A percentile compares a stretch with the other conserved stretches of the same genome.
These are phyloP conservation scores for Cydia pomonella DNA, from an alignment of 1,140 invertebrate genomes.

Conservation along the genomic window DNA sequence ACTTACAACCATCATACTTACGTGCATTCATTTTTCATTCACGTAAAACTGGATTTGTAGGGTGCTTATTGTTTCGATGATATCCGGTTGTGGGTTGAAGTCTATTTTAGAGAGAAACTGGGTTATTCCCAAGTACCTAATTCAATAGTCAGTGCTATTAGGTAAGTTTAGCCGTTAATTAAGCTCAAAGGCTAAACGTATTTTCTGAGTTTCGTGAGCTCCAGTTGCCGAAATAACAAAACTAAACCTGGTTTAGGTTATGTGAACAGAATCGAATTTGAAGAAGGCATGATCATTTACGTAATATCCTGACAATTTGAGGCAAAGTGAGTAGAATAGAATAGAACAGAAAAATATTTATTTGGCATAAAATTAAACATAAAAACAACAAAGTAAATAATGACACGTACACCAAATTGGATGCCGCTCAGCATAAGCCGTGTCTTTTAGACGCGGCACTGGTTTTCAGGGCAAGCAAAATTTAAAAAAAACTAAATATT, in stretches of 20 bases:
- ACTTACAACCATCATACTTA: no score
- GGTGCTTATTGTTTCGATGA: not conserved
- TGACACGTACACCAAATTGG: no score
- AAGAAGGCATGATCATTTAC: no score
- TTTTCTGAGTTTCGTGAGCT: not conserved
- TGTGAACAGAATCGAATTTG: not conserved
- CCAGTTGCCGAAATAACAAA: conserved; percentile 4
- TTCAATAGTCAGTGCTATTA: not conserved
- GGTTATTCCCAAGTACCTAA: not conserved
- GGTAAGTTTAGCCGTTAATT: conserved; percentile 20
- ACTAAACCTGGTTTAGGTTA: not conserved
- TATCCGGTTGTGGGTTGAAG: not conserved
- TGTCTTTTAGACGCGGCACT: no score
- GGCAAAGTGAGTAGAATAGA: no score
- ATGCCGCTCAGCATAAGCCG: no score
- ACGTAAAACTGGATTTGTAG: not conserved
- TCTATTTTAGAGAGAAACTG: not conserved
- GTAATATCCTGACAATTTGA: no score
- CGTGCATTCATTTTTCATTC: not conserved
- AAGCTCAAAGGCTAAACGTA: conserved; percentile 16
- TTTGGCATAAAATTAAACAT: no score
- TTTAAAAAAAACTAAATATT: no score
- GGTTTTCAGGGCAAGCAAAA: no score
- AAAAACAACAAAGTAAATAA: no score
- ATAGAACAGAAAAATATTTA: no score